Evolutionary conservation across 2,888 invertebrate species (phyloP), one percentile per base, ranked within the genome.

Genomic region (Sclerodermus sp.): DNA sequence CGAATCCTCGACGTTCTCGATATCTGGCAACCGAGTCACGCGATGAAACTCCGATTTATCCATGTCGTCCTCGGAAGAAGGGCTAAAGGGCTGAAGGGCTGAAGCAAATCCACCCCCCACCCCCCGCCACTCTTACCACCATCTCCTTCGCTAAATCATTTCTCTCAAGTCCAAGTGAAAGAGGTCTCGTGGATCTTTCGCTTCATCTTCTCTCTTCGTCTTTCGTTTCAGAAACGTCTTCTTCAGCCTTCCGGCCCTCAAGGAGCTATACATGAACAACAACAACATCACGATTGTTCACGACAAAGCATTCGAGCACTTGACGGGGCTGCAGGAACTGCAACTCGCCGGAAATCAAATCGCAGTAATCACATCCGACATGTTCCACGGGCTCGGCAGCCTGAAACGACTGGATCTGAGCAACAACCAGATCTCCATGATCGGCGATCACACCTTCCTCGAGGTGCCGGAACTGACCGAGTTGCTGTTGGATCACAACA

Each of bases 221-320:
- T 32, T 34, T 36, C 34, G 5, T 57, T 52, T 65, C 73, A 76
- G 86, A 45, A 85, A 87, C 65, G 87, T 87, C 1, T 92, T 93
- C 74, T 83, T 85, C 41, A 86, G 89, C 71, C 74, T 91, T 47
- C 90, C 91, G 0, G 82, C 83, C 47, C 79, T 91, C 57, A 85
- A 86, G 64, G 86, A 88, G 56, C 83, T 97, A 36, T 86, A 86
- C 57, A 82, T 97, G 45, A 91, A 92, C 65, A 88, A 89, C 71
- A 97, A 97, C 79, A 89, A 90, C 72, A 84, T 97, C 61, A 88
- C 90, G 54, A 83, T 86, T 31, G 83, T 95, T 57, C 93, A 92
- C 65, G 92, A 93, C 56, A 89, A 89, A 55, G 89, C 96, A 16
- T 93, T 91, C 69, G 83, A 83, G 62, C 84, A 88, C 60, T 81